Percentiles rank a stretch among this genome's conserved stretches.
These are phyloP conservation scores for Leucoptera coffeella DNA, from an alignment of 2,888 invertebrate genomes.

Conservation along the genomic window DNA sequence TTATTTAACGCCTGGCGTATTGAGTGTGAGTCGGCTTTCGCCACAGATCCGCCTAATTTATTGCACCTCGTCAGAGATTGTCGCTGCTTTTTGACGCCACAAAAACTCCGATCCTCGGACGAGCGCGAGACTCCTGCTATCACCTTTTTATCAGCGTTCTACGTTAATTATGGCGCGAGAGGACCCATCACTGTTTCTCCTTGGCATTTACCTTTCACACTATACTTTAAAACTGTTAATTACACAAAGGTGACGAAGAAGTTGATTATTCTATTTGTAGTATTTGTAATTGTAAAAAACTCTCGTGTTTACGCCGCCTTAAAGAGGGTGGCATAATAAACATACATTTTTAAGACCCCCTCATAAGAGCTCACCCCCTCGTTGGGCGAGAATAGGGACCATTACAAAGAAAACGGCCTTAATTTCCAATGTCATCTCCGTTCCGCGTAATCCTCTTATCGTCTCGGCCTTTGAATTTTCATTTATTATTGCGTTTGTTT, in stretches of 20 bases:
- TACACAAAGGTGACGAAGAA: too few species aligned
- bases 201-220: too few species aligned
- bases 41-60: slow-evolving; percentile 39
- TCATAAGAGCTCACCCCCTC: slow-evolving; percentile 11
- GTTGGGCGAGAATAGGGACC: slow-evolving; percentile 39
- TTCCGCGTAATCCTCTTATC: slow-evolving; percentile 51
- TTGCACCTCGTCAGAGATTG: slow-evolving; percentile 25
- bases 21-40: slow-evolving; percentile 44
- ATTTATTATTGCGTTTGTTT: slow-evolving; percentile 44
- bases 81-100: slow-evolving; percentile 30
- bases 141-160: slow-evolving; percentile 32
- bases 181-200: background rate
- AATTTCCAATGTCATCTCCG: slow-evolving; percentile 55
- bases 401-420: slow-evolving; percentile 54
- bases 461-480: slow-evolving; percentile 50
- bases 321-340: slow-evolving; percentile 20
- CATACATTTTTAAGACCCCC: slow-evolving; percentile 47
- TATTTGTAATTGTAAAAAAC: too few species aligned
- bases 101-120: too few species aligned
- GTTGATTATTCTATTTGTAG: too few species aligned
- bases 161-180: slow-evolving; percentile 38
- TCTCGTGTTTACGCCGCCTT: too few species aligned
- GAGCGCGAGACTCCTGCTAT: too few species aligned
- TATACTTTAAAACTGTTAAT: too few species aligned
- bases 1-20: slow-evolving; percentile 45